A percentile compares a stretch with the other conserved stretches of the same genome.
Evolutionary conservation across 2,888 invertebrate species (phyloP).

Genomic region (Strigamia crassipes): DNA sequence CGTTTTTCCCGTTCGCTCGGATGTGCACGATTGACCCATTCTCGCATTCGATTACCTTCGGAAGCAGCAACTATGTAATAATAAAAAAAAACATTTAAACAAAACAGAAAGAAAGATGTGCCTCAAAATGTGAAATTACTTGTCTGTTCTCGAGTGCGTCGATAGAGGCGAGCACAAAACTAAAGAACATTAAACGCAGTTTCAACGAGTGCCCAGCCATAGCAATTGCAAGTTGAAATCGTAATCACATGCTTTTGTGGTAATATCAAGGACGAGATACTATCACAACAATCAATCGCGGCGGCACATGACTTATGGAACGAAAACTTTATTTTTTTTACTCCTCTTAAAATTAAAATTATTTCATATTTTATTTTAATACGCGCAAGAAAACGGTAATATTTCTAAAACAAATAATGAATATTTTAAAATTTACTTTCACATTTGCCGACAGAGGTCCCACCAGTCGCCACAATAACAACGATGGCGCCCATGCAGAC

Average conservation of each 20-base stretch:
- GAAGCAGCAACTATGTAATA: not conserved
- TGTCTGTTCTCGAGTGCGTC: not conserved
- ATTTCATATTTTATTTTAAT: too few species aligned
- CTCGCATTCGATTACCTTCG: not conserved
- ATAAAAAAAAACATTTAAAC: not conserved
- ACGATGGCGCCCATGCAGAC: slow-evolving; percentile 18
- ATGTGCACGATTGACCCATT: slow-evolving; percentile 3
- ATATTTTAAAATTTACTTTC: too few species aligned
- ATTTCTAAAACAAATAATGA: too few species aligned
- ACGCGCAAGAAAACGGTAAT: too few species aligned
- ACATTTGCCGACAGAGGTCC: too few species aligned
- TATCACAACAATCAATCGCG: too few species aligned
- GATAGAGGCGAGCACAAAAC: not conserved
- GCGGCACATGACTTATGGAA: too few species aligned
- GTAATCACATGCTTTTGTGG: not conserved
- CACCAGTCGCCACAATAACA: too few species aligned
- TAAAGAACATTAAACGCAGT: not conserved
- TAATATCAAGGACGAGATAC: not conserved
- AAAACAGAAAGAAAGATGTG: not conserved
- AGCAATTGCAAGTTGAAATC: not conserved
- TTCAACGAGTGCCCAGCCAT: not conserved
- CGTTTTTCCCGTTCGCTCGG: not conserved
- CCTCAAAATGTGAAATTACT: too few species aligned
- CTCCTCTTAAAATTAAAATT: too few species aligned
- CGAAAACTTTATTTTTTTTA: too few species aligned